phyloP scores from a whole-genome alignment of 2,888 invertebrate species.

The Kuschelorhynchus macadamiae region DNA sequence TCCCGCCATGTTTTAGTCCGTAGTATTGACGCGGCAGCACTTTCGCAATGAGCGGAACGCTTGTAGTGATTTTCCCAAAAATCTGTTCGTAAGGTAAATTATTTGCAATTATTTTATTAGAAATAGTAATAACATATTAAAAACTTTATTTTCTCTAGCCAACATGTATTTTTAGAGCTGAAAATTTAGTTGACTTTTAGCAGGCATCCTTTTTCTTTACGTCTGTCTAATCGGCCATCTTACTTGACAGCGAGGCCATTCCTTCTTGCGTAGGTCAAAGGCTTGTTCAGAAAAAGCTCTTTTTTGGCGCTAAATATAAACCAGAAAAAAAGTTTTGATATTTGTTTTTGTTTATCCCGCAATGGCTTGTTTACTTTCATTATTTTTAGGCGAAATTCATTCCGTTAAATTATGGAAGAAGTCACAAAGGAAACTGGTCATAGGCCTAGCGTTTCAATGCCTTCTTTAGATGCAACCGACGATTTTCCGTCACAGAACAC shows the following conservation, averaged over 20 bases:
- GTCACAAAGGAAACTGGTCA: slow-evolving; percentile 39
- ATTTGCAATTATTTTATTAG: slow-evolving; percentile 45
- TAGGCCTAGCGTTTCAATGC: slow-evolving; percentile 48
- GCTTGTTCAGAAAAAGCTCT: slow-evolving; percentile 51
- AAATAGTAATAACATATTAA: slow-evolving; percentile 35
- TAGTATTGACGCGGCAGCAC: slow-evolving; percentile 58
- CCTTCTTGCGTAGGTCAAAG: slow-evolving; percentile 39
- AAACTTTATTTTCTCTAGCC: slow-evolving; percentile 46
- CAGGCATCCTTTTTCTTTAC: slow-evolving; percentile 54
- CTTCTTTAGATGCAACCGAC: slow-evolving; percentile 49
- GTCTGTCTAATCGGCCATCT: slow-evolving; percentile 60
- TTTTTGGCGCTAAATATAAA: slow-evolving; percentile 58
- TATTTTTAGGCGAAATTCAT: slow-evolving; percentile 31
- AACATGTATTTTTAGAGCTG: slow-evolving; percentile 52
- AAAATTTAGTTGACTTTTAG: slow-evolving; percentile 52
- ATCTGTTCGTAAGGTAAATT: slow-evolving; percentile 56
- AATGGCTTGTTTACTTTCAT: slow-evolving; percentile 24
- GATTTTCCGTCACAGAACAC: slow-evolving; percentile 27
- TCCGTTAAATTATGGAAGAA: slow-evolving; percentile 32
- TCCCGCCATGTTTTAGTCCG: slow-evolving; percentile 56
- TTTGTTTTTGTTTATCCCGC: slow-evolving; percentile 20
- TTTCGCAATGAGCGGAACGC: slow-evolving; percentile 61
- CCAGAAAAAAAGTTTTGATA: slow-evolving; percentile 29
- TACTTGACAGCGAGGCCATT: slow-evolving; percentile 51
- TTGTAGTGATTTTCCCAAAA: slow-evolving; percentile 59